phyloP scores from a whole-genome alignment of 2,888 invertebrate species.

The Drosophila mulleri region DNA sequence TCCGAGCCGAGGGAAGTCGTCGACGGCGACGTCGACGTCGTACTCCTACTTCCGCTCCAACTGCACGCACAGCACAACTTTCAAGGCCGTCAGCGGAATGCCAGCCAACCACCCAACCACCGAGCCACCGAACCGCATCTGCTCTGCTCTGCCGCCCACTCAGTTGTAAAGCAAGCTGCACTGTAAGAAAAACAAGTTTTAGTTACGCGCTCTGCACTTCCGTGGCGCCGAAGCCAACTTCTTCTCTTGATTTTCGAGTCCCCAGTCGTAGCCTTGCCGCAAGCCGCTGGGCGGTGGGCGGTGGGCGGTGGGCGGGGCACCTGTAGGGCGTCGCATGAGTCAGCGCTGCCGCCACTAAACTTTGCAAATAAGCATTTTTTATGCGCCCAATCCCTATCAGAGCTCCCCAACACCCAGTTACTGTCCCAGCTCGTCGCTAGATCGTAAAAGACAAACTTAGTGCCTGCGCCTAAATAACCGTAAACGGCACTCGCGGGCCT shows the following conservation, averaged over 20 bases:
- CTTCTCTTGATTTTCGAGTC: slow-evolving; percentile 30
- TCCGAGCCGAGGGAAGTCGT: slow-evolving; percentile 23
- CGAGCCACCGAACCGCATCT: too few relatives aligned
- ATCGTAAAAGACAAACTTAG: slow-evolving; percentile 72
- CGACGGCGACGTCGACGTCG: slow-evolving; percentile 34
- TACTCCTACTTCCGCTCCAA: slow-evolving; percentile 50
- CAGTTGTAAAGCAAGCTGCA: slow-evolving; percentile 53
- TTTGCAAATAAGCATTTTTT: slow-evolving; percentile 78
- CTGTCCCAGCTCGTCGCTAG: slow-evolving; percentile 33
- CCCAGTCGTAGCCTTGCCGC: slow-evolving; percentile 48
- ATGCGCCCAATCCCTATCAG: slow-evolving; percentile 60
- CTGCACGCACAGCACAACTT: slow-evolving; percentile 54
- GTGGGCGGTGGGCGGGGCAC: slow-evolving; percentile 44
- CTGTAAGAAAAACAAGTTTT: slow-evolving; percentile 73
- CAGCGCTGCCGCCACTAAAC: slow-evolving; percentile 70
- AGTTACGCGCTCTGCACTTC: slow-evolving; percentile 73
- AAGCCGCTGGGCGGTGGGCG: not conserved
- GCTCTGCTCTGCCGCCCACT: not conserved
- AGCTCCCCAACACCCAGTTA: slow-evolving; percentile 1
- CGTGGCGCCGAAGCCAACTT: slow-evolving; percentile 66
- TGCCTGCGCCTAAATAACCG: slow-evolving; percentile 76
- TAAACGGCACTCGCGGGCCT: slow-evolving; percentile 72
- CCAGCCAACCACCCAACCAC: not conserved
- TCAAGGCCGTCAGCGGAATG: slow-evolving; percentile 61
- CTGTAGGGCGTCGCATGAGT: slow-evolving; percentile 69